Evolutionary conservation across 1,140 invertebrate genomes (phyloP), one percentile per base, ranked within the genome.

Genomic region (Lucilia cuprina): DNA sequence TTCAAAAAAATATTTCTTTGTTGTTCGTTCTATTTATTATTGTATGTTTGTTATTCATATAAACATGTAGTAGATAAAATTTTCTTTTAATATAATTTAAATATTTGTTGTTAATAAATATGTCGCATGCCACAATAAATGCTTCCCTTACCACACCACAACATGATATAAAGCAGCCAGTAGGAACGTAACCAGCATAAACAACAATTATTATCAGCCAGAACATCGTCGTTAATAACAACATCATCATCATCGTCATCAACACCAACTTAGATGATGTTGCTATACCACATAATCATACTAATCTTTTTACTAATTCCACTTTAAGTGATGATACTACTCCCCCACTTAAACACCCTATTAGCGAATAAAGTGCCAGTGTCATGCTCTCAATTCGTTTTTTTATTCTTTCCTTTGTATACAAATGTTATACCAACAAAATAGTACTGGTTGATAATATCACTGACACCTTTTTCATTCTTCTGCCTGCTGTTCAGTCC

Each of bases 91-190:
- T 70, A 21, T 70, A 19, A 21, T 70, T 70, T 70, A 19, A 4
- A 21, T 78, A 41, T 19, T 78, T 78, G 5, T 78, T 47, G 5
- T 41, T 21, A 78, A 78, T 47, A 3, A n/a, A 78, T 30, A 19
- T 78, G 75, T 78, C 75, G 75, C 75, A 78, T 78, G 75, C 75
- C 75, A 78, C 35, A 47, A 78, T 78, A 47, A 78, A 78, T 78
- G 34, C 14, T 47, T 60, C 55, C n/a, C 5, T 7, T 14, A 1
- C 55, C 14, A n/a, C n/a, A 2, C 14, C 55, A 5, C 55, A 60
- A 7, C 41, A n/a, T 60, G 14, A 17, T 60, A 3, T 30, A 3
- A 3, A 60, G 55, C 55, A 75, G 17, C 12, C 25, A 35, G 25
- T 17, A 30, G 34, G 4, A 13, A n/a, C 14, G n/a, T n/a, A 78